A percentile compares a stretch with the other conserved stretches of the same genome.
Conservation (phyloP, 2,797 vertebrate species). For the Chromobotia macracanthus region DNA sequence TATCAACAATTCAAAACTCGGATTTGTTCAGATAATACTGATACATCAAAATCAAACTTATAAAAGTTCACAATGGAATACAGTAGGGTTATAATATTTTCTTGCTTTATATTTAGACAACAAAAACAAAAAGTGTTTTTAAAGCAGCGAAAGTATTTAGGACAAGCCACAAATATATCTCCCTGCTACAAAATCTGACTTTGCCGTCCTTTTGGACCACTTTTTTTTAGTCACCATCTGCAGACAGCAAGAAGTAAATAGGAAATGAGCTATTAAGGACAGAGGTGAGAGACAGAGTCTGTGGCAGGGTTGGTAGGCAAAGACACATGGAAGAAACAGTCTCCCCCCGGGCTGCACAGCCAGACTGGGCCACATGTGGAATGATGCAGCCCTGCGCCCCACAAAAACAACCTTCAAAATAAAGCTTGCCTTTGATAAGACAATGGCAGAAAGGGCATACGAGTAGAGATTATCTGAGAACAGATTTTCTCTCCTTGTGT, state of each 20-base stretch:
- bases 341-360: slow-evolving; percentile 32
- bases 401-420: slow-evolving; percentile 22
- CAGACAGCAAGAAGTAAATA: neutral
- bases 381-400: slow-evolving; percentile 1
- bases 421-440: slow-evolving; percentile 20
- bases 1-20: slow-evolving; percentile 5
- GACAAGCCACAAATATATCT: neutral
- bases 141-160: neutral
- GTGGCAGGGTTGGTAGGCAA: slow-evolving; percentile 27
- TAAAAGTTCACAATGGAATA: neutral
- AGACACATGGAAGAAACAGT: slow-evolving; percentile 36
- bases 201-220: neutral
- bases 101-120: neutral
- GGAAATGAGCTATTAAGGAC: slow-evolving; percentile 23
- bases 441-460: slow-evolving; percentile 37
- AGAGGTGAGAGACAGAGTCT: slow-evolving; percentile 24
- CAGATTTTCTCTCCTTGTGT: slow-evolving; percentile 17
- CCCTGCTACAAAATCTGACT: neutral
- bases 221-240: neutral
- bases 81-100: neutral
- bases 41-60: neutral
- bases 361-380: slow-evolving; percentile 50
- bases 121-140: neutral
- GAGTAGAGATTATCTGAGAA: slow-evolving; percentile 30
- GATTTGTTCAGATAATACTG: neutral